phyloP scores from a whole-genome alignment of 1,140 invertebrate species.

The Polypedilum pembai region DNA sequence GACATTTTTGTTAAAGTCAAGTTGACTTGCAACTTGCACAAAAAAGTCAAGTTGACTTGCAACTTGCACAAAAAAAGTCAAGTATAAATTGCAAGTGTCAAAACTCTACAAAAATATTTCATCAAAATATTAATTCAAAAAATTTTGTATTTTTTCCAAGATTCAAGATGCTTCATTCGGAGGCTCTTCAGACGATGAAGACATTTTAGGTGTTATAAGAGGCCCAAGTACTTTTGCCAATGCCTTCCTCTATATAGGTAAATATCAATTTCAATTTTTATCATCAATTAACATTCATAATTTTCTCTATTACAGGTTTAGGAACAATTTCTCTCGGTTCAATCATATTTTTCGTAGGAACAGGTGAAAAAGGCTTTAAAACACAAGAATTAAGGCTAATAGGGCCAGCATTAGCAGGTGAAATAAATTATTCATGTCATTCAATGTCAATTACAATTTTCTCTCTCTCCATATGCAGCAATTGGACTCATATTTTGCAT shows the following conservation, averaged over 20 bases:
- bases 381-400: conserved; percentile 73
- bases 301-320: conserved; percentile 44
- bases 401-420: conserved; percentile 64
- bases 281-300: neutral
- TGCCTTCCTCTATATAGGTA: conserved; percentile 67
- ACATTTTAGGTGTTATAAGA: conserved; percentile 47
- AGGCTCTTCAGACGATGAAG: conserved; percentile 44
- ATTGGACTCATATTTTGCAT: conserved; percentile 53
- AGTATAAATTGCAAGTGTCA: no score
- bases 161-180: conserved; percentile 44
- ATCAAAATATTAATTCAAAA: neutral
- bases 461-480: conserved; percentile 32
- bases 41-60: no score
- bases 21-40: no score
- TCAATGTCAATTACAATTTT: neutral
- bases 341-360: conserved; percentile 80
- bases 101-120: neutral
- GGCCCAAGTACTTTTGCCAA: conserved; percentile 61
- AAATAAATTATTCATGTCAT: conserved; percentile 30
- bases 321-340: conserved; percentile 72
- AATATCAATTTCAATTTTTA: neutral
- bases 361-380: conserved; percentile 82
- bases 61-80: no score
- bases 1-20: no score
- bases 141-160: conserved; percentile 31